Evolutionary conservation across 1,140 invertebrate genomes (phyloP).

Genomic region (Drosophila chauvacae): DNA sequence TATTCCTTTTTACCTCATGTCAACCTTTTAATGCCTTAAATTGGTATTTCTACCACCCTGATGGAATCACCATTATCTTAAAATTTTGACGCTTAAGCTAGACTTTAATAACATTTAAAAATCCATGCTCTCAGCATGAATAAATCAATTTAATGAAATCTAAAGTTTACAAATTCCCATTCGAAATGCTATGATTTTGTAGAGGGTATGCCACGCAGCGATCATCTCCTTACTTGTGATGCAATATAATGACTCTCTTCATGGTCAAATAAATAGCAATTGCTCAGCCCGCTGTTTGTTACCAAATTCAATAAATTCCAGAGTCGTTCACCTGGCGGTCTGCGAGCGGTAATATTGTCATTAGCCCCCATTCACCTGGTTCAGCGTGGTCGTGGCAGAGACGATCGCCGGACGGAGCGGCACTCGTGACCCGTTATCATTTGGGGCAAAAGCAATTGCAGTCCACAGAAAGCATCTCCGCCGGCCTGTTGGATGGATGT

Average conservation of each 20-base stretch:
- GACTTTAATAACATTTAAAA: not conserved
- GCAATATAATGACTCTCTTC: slow-evolving; percentile 41
- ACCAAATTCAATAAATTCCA: slow-evolving; percentile 60
- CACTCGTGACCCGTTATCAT: slow-evolving; percentile 58
- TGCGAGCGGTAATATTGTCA: slow-evolving; percentile 62
- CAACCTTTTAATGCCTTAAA: not conserved
- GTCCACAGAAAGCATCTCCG: slow-evolving; percentile 21
- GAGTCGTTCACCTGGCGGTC: slow-evolving; percentile 47
- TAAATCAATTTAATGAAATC: too few species aligned
- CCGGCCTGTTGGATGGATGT: not conserved
- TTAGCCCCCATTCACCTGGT: slow-evolving; percentile 21
- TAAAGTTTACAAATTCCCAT: not conserved
- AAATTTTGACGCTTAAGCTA: too few species aligned
- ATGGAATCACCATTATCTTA: not conserved
- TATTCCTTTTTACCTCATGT: too few species aligned
- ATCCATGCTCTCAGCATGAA: too few species aligned
- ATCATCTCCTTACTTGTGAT: not conserved
- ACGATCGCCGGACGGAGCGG: slow-evolving; percentile 1
- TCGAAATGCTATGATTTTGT: not conserved
- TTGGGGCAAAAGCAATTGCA: slow-evolving; percentile 39
- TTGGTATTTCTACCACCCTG: not conserved
- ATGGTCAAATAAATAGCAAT: slow-evolving; percentile 52
- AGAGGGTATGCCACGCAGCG: slow-evolving; percentile 7
- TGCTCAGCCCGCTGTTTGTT: slow-evolving; percentile 34
- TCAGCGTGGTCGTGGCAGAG: not conserved